Evolutionary conservation across 2,113 vertebrate genomes (phyloP), one percentile per base, ranked within the genome.

Genomic region (Mohoua ochrocephala): DNA sequence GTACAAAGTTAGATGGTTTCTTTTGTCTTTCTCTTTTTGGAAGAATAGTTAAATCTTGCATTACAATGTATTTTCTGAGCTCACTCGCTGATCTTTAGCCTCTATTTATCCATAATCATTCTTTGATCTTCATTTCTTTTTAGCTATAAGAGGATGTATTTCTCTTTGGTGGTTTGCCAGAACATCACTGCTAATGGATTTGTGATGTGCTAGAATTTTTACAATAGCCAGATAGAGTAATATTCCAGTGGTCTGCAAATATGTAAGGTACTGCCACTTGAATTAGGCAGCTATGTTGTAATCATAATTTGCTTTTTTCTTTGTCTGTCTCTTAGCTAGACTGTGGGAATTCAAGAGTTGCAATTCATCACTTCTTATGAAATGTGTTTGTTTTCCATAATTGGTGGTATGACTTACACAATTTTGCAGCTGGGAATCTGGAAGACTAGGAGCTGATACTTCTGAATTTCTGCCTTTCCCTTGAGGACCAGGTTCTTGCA

Each of bases 181-280:
- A 90, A 85, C 77, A 77, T 90, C 89, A 24, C 63, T 94, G 91
- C 83, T 94, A 96, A 95, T 96, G 90, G 90, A 96, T 94, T 96
- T 96, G 84, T 95, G 79, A 68, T 83, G 47, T 59, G 59, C 75
- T 88, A 88, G 78, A 85, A 85, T 74, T 96, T 87, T 80, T 95
- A 49, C 82, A 95, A 24, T 76, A 56, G 73, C 47, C 27, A 80
- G 78, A 77, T 41, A 69, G 5, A 83, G 42, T 42, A 74, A 33
- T 47, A 33, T 90, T 93, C 71, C 3, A 7, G n/a, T 74, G 93
- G 33, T 68, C 49, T 91, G 90, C 47, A 90, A 79, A 50, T 91
- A 28, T 23, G 13, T 54, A 81, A 65, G 61, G 28, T 49, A 49
- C 47, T 90, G 27, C 47, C 11, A 41, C 78, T 95, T 76, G 42